Evolutionary conservation across 2,113 vertebrate species (phyloP).

Genomic region (Hemiscyllium ocellatum): DNA sequence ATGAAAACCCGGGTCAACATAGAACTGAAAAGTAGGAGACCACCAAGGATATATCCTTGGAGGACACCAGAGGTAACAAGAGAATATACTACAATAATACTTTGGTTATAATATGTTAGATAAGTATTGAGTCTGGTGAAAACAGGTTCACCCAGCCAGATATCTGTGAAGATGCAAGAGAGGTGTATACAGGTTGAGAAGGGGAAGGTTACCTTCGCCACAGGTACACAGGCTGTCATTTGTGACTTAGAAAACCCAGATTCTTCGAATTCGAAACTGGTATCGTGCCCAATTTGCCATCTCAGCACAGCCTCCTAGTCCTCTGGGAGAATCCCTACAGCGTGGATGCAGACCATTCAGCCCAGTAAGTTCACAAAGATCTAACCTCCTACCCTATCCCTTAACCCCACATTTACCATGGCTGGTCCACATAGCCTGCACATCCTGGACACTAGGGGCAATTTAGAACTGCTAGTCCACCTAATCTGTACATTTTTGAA

Average conservation of each 20-base stretch:
- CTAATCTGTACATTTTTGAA: too few species aligned
- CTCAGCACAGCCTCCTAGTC: neutral
- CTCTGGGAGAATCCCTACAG: too few species aligned
- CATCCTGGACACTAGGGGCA: too few species aligned
- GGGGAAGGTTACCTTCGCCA: neutral
- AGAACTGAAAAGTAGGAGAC: too few species aligned
- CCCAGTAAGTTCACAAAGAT: too few species aligned
- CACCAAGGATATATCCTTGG: neutral
- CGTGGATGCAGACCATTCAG: too few species aligned
- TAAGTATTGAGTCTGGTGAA: neutral
- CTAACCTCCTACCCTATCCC: too few species aligned
- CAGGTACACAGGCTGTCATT: neutral
- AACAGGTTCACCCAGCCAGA: neutral
- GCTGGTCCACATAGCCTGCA: too few species aligned
- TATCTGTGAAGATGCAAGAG: neutral
- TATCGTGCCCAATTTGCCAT: neutral
- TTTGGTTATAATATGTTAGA: neutral
- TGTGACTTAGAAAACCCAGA: neutral
- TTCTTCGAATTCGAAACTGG: neutral
- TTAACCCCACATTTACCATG: too few species aligned
- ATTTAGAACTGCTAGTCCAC: too few species aligned
- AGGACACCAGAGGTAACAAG: neutral
- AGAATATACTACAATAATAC: neutral
- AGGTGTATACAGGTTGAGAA: neutral
- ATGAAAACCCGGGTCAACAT: neutral